Conservation (phyloP, 2,113 vertebrate species). For the Cromileptes altivelis region DNA sequence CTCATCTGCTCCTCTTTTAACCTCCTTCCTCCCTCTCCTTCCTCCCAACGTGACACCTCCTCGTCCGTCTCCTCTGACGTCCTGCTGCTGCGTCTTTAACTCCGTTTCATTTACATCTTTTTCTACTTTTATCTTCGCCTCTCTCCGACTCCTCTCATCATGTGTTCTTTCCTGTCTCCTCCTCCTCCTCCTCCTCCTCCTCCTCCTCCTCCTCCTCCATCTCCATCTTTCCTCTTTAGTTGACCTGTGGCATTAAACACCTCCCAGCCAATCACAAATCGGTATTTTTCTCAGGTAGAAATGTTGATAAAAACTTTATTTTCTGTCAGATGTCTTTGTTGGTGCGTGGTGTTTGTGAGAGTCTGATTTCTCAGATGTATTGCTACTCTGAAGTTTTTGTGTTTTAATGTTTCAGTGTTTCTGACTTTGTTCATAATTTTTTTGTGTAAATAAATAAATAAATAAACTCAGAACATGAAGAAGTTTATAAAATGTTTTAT, state of each 20-base stretch:
- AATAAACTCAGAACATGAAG: background rate
- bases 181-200: background rate
- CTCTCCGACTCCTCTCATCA: background rate
- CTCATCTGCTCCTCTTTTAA: slow-evolving; percentile 9
- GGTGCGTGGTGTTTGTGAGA: background rate
- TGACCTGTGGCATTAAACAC: background rate
- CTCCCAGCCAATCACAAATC: slow-evolving; percentile 24
- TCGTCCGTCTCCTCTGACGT: slow-evolving; percentile 1
- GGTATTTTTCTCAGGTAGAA: background rate
- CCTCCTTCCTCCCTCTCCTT: slow-evolving; percentile 2
- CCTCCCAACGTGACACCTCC: slow-evolving; percentile 1
- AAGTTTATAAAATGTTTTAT: background rate
- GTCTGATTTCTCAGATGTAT: background rate
- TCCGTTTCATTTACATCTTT: background rate
- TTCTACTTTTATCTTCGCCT: background rate
- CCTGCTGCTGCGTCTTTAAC: background rate
- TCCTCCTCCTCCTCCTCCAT: background rate
- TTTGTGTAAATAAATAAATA: no score
- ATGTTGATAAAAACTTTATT: background rate
- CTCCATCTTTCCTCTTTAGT: background rate
- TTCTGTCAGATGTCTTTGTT: background rate
- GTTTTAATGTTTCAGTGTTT: background rate
- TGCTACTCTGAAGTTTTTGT: background rate
- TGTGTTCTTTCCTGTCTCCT: background rate
- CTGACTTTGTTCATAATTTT: background rate